Conservation (phyloP, 2,797 vertebrate species). For the Sternotherus odoratus region DNA sequence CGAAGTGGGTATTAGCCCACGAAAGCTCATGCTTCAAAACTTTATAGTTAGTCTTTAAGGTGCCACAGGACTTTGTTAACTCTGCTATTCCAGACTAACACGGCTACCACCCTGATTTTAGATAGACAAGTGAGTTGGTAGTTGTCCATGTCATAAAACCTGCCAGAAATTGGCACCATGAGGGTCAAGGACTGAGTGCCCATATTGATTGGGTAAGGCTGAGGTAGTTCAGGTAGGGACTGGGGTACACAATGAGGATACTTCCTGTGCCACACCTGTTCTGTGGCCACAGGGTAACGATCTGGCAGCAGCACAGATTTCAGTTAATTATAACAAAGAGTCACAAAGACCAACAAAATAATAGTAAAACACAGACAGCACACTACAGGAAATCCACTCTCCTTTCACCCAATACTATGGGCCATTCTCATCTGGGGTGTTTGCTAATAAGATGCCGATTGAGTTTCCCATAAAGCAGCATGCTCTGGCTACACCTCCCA, state of each 20-base stretch:
- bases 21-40: too few relatives aligned
- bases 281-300: not conserved
- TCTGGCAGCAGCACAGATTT: not conserved
- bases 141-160: not conserved
- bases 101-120: too few relatives aligned
- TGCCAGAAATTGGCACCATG: fast-evolving
- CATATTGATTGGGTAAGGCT: not conserved
- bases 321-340: not conserved
- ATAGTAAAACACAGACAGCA: not conserved
- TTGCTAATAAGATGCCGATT: not conserved
- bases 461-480: not conserved
- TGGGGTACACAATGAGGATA: not conserved
- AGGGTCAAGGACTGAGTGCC: not conserved
- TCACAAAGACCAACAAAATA: not conserved
- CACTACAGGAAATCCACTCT: not conserved
- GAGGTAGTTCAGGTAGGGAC: not conserved
- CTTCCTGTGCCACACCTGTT: not conserved
- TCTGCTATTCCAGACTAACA: too few relatives aligned
- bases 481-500: not conserved
- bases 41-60: too few relatives aligned
- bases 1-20: too few relatives aligned
- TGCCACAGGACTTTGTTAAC: too few relatives aligned
- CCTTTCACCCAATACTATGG: not conserved
- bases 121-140: not conserved
- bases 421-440: not conserved